Evolutionary conservation across 2,888 invertebrate species (phyloP), one percentile per base, ranked within the genome.

Genomic region (Caenorhabditis parvicauda): DNA sequence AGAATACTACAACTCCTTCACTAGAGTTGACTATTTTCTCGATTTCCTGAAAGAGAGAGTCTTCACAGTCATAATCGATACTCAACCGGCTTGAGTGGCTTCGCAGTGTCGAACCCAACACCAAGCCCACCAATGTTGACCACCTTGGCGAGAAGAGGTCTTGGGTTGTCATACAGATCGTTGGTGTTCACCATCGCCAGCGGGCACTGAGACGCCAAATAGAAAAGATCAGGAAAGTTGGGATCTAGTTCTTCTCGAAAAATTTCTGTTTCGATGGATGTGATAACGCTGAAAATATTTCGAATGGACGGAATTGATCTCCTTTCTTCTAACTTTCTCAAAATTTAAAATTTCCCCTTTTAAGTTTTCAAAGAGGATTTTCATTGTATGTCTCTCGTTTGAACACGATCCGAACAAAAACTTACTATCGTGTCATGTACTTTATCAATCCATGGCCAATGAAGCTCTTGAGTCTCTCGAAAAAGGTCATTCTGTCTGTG

Each of bases 51-150:
- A n/a, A n/a, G n/a, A n/a, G n/a, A n/a, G n/a, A n/a, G n/a, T n/a
- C n/a, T n/a, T n/a, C n/a, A n/a, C n/a, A 35, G 1, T 35, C n/a
- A 14, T 14, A 35, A 14, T 35, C 35, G 35, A n/a, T n/a, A n/a
- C n/a, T n/a, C n/a, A n/a, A 64, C 68, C 39, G 32, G 45, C 9
- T 58, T 45, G 22, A 74, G 48, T n/a, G 71, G 66, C 25, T 71
- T 69, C 0, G 72, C 63, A 42, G 52, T 53, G 6, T 59, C 62
- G 45, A 60, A 59, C 35, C 62, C 63, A 53, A 75, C 74, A n/a
- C 75, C 75, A n/a, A 75, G 38, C 22, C 75, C 75, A 7, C 75
- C 75, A 42, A 75, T 73, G 45, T 73, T 67, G 24, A 75, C 54
- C 25, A 67, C 60, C 44, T 75, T 75, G 41, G 65, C 72, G 7